phyloP scores from a whole-genome alignment of 2,113 vertebrate genomes.

The Ptychochromis oligacanthus region DNA sequence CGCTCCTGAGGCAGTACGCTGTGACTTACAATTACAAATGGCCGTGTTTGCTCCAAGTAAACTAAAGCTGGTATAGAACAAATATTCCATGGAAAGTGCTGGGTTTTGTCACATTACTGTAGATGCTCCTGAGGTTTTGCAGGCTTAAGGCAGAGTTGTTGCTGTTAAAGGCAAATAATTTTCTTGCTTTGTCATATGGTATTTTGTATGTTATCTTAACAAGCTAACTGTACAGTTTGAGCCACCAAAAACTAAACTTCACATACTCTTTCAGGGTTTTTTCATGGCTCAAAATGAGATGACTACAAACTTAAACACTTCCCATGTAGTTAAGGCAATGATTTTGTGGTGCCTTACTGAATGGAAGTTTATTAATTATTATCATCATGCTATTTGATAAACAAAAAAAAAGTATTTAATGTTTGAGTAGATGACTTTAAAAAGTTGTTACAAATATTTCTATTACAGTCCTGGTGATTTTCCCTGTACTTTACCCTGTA shows the following conservation, averaged over 20 bases:
- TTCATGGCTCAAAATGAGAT: background rate
- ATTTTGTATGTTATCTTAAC: background rate
- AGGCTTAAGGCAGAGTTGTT: background rate
- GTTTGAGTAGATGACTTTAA: too few relatives aligned
- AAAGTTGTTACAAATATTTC: too few relatives aligned
- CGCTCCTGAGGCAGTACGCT: background rate
- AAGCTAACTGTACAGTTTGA: background rate
- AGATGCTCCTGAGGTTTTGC: background rate
- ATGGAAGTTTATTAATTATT: too few relatives aligned
- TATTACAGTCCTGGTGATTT: too few relatives aligned
- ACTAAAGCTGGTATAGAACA: slow-evolving; percentile 9
- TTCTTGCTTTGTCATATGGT: background rate
- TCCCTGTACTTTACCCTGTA: too few relatives aligned
- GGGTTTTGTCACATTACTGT: slow-evolving; percentile 8
- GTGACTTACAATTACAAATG: slow-evolving; percentile 5
- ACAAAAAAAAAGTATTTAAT: too few relatives aligned
- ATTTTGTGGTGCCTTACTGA: too few relatives aligned
- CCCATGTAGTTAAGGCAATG: too few relatives aligned
- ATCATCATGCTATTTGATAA: too few relatives aligned
- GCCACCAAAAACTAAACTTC: background rate
- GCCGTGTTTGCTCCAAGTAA: slow-evolving; percentile 39
- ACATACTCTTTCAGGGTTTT: background rate
- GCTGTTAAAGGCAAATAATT: background rate
- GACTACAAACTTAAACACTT: background rate
- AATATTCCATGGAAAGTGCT: slow-evolving; percentile 14